Percentiles rank a stretch among this genome's conserved stretches.
Evolutionary conservation across 2,888 invertebrate genomes (phyloP).

Genomic region (Hyposoter didymator): DNA sequence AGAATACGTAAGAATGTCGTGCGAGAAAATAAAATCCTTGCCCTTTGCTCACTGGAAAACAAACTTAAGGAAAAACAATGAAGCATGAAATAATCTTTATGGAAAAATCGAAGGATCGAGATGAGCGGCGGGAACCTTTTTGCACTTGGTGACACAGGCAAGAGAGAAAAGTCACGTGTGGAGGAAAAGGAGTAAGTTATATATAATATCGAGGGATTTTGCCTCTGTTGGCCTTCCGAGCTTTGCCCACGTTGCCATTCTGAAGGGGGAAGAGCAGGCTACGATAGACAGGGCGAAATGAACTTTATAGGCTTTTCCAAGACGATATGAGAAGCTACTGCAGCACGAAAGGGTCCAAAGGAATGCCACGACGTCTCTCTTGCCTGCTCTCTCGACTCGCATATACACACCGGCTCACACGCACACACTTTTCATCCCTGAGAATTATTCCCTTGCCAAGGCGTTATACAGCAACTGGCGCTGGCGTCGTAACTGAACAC

Average conservation of each 20-base stretch:
- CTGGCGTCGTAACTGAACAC: conserved; percentile 22
- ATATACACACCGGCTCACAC: background rate
- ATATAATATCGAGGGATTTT: conserved; percentile 62
- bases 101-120: conserved; percentile 18
- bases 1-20: background rate
- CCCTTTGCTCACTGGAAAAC: background rate
- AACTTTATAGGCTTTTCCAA: conserved; percentile 57
- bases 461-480: conserved; percentile 31
- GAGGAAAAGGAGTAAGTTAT: conserved; percentile 17
- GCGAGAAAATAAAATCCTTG: background rate
- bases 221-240: conserved; percentile 30
- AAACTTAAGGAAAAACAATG: conserved; percentile 4
- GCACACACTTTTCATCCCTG: background rate
- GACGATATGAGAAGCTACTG: conserved; percentile 55
- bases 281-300: conserved; percentile 3
- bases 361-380: conserved; percentile 20
- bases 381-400: conserved; percentile 9
- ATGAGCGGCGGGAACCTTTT: conserved; percentile 9
- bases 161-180: conserved; percentile 12
- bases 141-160: conserved; percentile 18
- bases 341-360: conserved; percentile 26
- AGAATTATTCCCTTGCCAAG: conserved; percentile 25
- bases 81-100: background rate
- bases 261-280: background rate
- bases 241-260: conserved; percentile 2